Evolutionary conservation across 2,888 invertebrate genomes (phyloP).

Genomic region (Amblyjoppa fuscipennis): DNA sequence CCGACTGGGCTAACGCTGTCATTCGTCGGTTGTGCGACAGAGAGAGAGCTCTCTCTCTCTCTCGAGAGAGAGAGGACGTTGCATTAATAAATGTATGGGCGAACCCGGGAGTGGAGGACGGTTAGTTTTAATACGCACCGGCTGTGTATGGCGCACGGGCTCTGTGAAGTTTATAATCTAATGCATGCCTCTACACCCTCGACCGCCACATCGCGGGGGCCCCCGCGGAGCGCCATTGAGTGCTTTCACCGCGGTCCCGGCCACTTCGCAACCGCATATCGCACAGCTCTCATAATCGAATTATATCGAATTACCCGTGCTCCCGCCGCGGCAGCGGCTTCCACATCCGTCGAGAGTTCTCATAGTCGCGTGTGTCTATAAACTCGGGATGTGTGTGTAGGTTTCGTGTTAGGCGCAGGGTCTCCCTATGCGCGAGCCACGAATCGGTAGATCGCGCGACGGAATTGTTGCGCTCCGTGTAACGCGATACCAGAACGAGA

Average conservation of each 20-base stretch:
- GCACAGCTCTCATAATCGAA: conserved; percentile 81
- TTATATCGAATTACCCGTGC: conserved; percentile 82
- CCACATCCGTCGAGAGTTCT: conserved; percentile 22
- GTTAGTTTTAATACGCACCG: conserved; percentile 21
- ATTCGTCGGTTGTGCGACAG: conserved; percentile 52
- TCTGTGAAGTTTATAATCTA: conserved; percentile 84
- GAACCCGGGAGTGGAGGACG: conserved; percentile 29
- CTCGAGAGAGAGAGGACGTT: neutral
- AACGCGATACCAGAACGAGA: conserved; percentile 43
- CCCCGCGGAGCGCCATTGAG: conserved; percentile 80
- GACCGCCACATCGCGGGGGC: conserved; percentile 70
- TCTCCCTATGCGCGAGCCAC: neutral
- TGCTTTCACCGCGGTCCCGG: conserved; percentile 82
- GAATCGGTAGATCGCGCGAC: conserved; percentile 51
- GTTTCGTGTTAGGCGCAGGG: neutral
- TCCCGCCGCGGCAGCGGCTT: conserved; percentile 63
- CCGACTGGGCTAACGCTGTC: conserved; percentile 57
- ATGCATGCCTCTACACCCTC: conserved; percentile 79
- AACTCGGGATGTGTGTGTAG: neutral
- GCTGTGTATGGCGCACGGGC: conserved; percentile 58
- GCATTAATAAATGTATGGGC: conserved; percentile 9
- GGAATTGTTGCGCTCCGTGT: conserved; percentile 28
- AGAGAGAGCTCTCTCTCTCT: neutral
- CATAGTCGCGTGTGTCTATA: conserved; percentile 4
- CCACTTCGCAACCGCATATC: conserved; percentile 82